Evolutionary conservation across 2,888 invertebrate genomes (phyloP).

Genomic region (Chirona hameri): DNA sequence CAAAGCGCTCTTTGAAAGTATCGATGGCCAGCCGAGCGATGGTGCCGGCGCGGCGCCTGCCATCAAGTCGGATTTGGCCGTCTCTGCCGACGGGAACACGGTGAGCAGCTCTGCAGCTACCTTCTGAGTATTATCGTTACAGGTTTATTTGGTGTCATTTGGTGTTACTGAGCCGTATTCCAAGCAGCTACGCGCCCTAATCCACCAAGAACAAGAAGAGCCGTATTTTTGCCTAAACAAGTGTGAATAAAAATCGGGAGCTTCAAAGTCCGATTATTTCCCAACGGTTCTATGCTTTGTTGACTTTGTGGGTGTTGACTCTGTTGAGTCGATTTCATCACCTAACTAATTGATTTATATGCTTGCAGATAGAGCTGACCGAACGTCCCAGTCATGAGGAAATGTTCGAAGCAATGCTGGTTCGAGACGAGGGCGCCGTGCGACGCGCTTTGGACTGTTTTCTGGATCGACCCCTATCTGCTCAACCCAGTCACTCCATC

Average conservation of each 20-base stretch:
- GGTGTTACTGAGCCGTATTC: no score
- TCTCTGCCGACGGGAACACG: neutral
- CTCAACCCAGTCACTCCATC: neutral
- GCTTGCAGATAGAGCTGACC: neutral
- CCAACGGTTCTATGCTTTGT: no score
- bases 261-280: no score
- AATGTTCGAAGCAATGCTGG: conserved; percentile 1
- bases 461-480: neutral
- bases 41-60: neutral
- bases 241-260: no score
- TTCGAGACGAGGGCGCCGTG: neutral
- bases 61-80: neutral
- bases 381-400: neutral
- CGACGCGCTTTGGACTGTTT: conserved; percentile 7
- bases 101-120: neutral
- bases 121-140: no score
- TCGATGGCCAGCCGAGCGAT: neutral
- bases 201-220: no score
- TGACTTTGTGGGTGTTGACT: no score
- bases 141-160: no score
- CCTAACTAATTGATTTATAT: no score
- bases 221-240: no score
- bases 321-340: no score
- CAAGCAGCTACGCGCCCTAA: no score
- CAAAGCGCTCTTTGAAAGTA: neutral